A percentile compares a stretch with the other conserved stretches of the same genome.
phyloP scores from a whole-genome alignment of 2,113 vertebrate species.

The Lanius ludovicianus region DNA sequence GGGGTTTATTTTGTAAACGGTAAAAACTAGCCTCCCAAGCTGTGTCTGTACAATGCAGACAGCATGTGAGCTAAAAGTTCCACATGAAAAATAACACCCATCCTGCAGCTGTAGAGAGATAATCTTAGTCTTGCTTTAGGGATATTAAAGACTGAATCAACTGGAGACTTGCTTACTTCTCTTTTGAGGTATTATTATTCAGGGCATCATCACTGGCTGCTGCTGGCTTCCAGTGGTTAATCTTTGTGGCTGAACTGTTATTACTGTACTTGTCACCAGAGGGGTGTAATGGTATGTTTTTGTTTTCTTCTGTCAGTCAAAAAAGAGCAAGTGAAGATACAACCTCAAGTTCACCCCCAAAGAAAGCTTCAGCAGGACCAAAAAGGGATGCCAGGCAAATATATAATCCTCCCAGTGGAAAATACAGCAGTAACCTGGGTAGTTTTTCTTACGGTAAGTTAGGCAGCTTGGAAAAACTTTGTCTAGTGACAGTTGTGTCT shows the following conservation, averaged over 20 bases:
- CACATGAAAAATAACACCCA: background rate
- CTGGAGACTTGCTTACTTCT: background rate
- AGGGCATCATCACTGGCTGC: background rate
- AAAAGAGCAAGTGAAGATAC: slow-evolving; percentile 88
- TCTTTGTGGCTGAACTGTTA: background rate
- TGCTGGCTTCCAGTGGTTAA: background rate
- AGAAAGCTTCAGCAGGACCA: slow-evolving; percentile 87
- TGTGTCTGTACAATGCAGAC: background rate
- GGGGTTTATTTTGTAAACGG: background rate
- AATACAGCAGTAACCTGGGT: slow-evolving; percentile 92
- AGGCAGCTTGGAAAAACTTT: background rate
- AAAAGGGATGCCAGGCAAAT: slow-evolving; percentile 95
- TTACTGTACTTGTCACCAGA: background rate
- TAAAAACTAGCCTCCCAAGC: background rate
- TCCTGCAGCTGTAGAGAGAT: background rate
- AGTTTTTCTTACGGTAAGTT: slow-evolving; percentile 92
- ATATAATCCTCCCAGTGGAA: slow-evolving; percentile 97
- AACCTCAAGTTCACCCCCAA: slow-evolving; percentile 79
- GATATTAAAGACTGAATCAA: background rate
- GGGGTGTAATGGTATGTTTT: background rate
- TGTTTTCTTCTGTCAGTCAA: slow-evolving; percentile 74
- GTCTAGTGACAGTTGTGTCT: background rate
- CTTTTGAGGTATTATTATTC: background rate
- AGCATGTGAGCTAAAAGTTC: background rate
- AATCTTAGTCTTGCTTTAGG: background rate